A percentile compares a stretch with the other conserved stretches of the same genome.
These are phyloP conservation scores for Sebastiscus tertius DNA, from an alignment of 2,797 vertebrate genomes.

Conservation along the genomic window DNA sequence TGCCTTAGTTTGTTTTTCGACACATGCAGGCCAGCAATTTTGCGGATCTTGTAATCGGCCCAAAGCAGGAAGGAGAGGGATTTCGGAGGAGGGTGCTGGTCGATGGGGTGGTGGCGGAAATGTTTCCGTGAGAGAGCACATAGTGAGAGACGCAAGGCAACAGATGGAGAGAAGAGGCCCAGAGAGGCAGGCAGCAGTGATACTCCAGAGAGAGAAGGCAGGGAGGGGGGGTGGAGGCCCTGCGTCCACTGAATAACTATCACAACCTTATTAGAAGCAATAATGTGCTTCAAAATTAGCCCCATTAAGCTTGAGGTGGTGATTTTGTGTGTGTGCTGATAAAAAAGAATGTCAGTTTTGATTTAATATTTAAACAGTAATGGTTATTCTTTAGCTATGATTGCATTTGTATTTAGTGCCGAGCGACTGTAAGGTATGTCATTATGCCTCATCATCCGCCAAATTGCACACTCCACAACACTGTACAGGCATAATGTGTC, in stretches of 20 bases:
- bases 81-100: neutral
- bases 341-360: neutral
- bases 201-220: slow-evolving; percentile 25
- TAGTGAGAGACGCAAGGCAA: slow-evolving; percentile 66
- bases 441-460: slow-evolving; percentile 29
- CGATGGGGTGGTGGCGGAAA: slow-evolving; percentile 27
- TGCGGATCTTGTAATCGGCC: neutral
- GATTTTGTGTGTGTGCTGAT: slow-evolving; percentile 8
- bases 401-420: slow-evolving; percentile 9
- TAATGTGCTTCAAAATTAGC: slow-evolving; percentile 6
- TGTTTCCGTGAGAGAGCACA: slow-evolving; percentile 48
- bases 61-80: slow-evolving; percentile 7
- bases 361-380: slow-evolving; percentile 19
- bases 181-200: slow-evolving; percentile 33
- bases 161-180: slow-evolving; percentile 70
- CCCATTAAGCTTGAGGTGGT: neutral
- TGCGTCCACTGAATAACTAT: slow-evolving; percentile 14
- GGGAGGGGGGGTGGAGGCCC: slow-evolving; percentile 11
- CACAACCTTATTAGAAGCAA: slow-evolving; percentile 16
- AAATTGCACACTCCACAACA: slow-evolving; percentile 25
- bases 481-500: slow-evolving; percentile 13
- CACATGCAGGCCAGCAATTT: slow-evolving; percentile 5
- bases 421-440: neutral
- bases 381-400: slow-evolving; percentile 3
- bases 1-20: slow-evolving; percentile 16